phyloP scores from a whole-genome alignment of 2,113 vertebrate genomes.

The Ictalurus punctatus region DNA sequence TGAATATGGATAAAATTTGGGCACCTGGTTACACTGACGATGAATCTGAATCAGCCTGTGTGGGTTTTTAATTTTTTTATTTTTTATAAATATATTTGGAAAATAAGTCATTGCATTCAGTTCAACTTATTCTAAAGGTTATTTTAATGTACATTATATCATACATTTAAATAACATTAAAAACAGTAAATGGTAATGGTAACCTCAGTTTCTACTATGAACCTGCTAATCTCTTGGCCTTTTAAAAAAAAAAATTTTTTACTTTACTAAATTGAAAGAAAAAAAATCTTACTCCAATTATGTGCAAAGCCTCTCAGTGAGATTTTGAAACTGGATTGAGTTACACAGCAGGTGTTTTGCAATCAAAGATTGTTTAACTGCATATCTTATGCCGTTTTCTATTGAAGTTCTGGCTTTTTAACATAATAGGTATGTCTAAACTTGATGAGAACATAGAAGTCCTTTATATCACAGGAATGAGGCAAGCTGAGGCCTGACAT shows the following conservation, averaged over 20 bases:
- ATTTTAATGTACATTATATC: neutral
- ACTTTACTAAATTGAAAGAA: neutral
- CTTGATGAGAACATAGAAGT: neutral
- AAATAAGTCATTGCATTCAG: no score
- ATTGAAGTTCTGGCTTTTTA: neutral
- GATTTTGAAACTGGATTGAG: neutral
- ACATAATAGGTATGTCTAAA: neutral
- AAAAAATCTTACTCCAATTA: neutral
- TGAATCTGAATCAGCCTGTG: no score
- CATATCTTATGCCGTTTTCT: neutral
- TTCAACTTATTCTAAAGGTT: neutral
- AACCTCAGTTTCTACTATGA: neutral
- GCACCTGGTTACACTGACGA: neutral
- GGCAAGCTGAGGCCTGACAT: neutral
- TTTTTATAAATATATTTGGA: no score
- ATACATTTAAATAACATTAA: neutral
- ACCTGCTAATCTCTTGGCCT: neutral
- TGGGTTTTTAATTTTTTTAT: no score
- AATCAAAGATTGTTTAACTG: neutral
- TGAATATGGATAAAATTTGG: neutral
- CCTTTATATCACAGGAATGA: neutral
- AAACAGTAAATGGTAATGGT: neutral
- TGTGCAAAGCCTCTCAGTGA: neutral
- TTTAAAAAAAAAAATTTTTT: no score
- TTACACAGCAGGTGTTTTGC: neutral